These are phyloP conservation scores for Gorilla gorilla DNA, from an alignment of 2,113 vertebrate genomes.

Conservation along the genomic window DNA sequence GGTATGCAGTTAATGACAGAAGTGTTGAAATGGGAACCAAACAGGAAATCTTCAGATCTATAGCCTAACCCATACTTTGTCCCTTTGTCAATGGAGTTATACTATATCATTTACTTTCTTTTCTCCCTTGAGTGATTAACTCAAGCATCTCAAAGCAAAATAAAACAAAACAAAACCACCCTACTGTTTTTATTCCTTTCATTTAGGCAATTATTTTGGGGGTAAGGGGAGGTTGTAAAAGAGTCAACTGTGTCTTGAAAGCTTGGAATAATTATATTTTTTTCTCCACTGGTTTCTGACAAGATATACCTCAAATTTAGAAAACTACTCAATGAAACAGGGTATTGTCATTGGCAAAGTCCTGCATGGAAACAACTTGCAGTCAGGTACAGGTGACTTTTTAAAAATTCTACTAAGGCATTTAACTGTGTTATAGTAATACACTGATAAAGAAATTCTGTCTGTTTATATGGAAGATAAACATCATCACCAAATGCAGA, in stretches of 20 bases:
- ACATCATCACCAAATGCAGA: conserved; percentile 6
- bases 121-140: not conserved
- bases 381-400: not conserved
- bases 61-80: not conserved
- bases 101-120: not conserved
- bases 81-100: not conserved
- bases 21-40: not conserved
- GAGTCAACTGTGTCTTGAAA: conserved; percentile 21
- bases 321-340: not conserved
- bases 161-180: not conserved
- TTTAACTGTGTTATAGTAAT: not conserved
- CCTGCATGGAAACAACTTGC: not conserved
- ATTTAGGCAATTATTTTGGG: not conserved
- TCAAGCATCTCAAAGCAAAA: not conserved
- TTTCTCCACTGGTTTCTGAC: not conserved
- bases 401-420: not conserved
- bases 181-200: not conserved
- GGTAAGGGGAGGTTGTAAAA: not conserved
- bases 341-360: not conserved
- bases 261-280: not conserved
- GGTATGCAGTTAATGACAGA: not conserved
- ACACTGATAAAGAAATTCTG: not conserved
- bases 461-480: conserved; percentile 1
- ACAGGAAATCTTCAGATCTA: not conserved
- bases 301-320: not conserved